Percentiles rank a stretch among this genome's conserved stretches.
Conservation (phyloP, 1,140 invertebrate genomes). For the Oryzaephilus surinamensis region DNA sequence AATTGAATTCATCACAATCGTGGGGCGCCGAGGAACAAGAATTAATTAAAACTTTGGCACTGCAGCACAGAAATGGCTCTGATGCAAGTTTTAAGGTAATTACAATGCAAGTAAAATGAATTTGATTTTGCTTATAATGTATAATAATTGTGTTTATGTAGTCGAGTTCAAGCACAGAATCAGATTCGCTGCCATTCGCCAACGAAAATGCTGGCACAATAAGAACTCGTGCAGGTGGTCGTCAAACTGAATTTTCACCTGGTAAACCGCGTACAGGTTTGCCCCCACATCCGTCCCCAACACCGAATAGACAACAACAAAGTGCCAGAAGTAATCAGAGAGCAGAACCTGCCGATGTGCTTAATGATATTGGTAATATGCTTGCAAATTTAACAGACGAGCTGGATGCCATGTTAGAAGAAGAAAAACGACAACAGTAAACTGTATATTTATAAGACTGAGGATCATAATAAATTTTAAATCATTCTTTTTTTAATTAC, state of each 20-base stretch:
- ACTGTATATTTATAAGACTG: conserved; percentile 20
- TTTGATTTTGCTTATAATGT: background rate
- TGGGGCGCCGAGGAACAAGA: conserved; percentile 50
- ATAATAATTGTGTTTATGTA: conserved; percentile 39
- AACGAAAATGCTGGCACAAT: conserved; percentile 98
- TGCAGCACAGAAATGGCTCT: conserved; percentile 64
- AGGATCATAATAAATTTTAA: too few relatives aligned
- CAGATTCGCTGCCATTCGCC: conserved; percentile 94
- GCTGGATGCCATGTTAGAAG: conserved; percentile 87
- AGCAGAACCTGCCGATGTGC: conserved; percentile 74
- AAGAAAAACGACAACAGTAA: conserved; percentile 62
- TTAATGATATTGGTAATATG: conserved; percentile 96
- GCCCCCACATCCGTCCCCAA: conserved; percentile 35
- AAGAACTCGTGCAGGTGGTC: conserved; percentile 55
- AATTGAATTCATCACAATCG: conserved; percentile 42
- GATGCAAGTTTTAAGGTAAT: conserved; percentile 77
- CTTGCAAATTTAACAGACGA: conserved; percentile 87
- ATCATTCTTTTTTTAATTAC: too few relatives aligned
- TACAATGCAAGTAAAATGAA: background rate
- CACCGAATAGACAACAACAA: conserved; percentile 19
- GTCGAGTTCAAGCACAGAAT: conserved; percentile 92
- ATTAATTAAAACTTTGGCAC: conserved; percentile 49
- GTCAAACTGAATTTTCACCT: conserved; percentile 40
- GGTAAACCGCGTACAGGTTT: conserved; percentile 31
- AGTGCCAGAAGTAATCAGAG: conserved; percentile 24